Evolutionary conservation across 2,113 vertebrate species (phyloP).

Genomic region (Tichodroma muraria): DNA sequence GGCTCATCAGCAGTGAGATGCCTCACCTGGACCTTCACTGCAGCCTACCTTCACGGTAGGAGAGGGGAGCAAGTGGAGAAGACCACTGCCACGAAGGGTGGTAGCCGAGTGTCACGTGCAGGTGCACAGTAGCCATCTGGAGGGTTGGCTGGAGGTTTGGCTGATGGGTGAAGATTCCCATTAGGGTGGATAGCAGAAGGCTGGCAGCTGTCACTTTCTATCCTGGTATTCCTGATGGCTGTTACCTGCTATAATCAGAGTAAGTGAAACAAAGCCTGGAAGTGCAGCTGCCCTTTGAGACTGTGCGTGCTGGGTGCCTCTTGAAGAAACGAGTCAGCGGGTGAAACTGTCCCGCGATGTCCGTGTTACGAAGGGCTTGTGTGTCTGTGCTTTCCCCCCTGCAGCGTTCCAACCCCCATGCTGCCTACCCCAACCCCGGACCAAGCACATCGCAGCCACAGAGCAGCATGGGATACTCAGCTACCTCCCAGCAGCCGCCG

Average conservation of each 20-base stretch:
- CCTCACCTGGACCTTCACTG: not conserved
- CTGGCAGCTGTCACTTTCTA: not conserved
- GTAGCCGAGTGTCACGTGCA: not conserved
- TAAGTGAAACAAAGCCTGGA: not conserved
- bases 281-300: not conserved
- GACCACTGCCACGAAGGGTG: accelerated
- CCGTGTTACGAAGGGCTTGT: not conserved
- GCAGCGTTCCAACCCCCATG: constrained; percentile 99
- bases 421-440: constrained; percentile 99
- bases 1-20: not conserved
- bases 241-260: not conserved
- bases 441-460: constrained; percentile 99
- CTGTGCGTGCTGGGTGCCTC: not conserved
- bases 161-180: not conserved
- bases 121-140: not conserved
- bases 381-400: constrained; percentile 13
- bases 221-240: not conserved
- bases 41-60: not conserved
- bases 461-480: constrained; percentile 99
- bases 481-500: constrained; percentile 99
- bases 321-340: not conserved
- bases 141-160: not conserved
- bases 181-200: not conserved
- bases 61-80: not conserved
- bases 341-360: accelerated